Evolutionary conservation across 2,113 vertebrate species (phyloP).

Genomic region (Daubentonia madagascariensis): DNA sequence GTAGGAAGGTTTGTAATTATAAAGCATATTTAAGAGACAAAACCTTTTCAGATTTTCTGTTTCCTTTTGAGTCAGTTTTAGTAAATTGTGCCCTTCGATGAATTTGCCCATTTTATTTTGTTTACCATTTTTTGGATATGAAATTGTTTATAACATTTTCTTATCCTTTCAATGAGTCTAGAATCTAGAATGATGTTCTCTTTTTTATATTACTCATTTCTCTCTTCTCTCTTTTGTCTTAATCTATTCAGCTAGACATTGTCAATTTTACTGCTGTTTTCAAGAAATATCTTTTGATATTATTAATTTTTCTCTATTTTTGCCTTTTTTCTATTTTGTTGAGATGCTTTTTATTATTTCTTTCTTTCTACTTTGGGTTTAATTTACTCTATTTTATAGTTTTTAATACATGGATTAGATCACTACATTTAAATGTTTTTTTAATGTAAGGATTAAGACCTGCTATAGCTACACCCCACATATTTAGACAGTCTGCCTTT

Average conservation of each 20-base stretch:
- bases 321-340: not conserved
- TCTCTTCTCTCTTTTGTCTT: not conserved
- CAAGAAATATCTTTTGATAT: not conserved
- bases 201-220: not conserved
- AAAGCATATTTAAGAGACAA: not conserved
- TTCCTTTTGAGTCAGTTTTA: conserved; percentile 14
- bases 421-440: not conserved
- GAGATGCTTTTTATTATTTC: not conserved
- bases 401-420: not conserved
- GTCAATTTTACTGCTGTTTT: not conserved
- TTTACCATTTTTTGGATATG: not conserved
- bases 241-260: not conserved
- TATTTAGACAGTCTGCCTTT: not conserved
- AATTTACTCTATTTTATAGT: not conserved
- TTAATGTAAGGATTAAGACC: not conserved
- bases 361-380: not conserved
- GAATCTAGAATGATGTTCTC: not conserved
- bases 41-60: not conserved
- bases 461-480: not conserved
- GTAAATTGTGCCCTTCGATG: not conserved
- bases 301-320: not conserved
- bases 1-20: not conserved
- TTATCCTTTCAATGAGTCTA: not conserved
- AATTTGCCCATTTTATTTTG: not conserved
- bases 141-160: not conserved